These are phyloP conservation scores for Sarcophaga bullata DNA, from an alignment of 1,140 invertebrate genomes.

Conservation along the genomic window DNA sequence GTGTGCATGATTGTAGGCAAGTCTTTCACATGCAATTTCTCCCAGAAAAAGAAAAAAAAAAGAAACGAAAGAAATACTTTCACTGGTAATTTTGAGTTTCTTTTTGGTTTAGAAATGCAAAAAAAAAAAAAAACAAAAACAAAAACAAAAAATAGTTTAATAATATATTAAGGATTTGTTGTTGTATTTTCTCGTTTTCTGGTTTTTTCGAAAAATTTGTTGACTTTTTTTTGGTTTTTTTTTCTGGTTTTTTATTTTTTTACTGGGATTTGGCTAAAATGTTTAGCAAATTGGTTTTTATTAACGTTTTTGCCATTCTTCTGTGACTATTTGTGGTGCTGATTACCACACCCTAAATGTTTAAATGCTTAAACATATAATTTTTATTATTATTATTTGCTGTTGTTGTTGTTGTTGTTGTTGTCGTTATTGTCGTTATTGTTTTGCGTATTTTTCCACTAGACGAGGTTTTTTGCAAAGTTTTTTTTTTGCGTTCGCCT, in stretches of 20 bases:
- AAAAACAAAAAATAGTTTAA: no score
- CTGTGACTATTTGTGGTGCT: no score
- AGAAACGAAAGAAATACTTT: background rate
- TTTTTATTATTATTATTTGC: background rate
- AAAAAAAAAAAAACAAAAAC: no score
- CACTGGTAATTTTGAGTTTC: background rate
- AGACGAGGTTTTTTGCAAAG: background rate
- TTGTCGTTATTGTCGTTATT: no score
- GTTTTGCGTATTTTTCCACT: background rate
- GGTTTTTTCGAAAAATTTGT: no score
- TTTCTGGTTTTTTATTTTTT: background rate
- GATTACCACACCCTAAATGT: conserved; percentile 16
- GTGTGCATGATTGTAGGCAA: no score
- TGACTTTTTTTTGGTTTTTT: no score
- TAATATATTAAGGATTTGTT: no score
- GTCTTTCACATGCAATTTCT: conserved; percentile 6
- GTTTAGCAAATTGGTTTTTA: background rate
- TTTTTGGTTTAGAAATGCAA: no score
- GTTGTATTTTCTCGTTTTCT: no score
- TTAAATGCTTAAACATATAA: background rate
- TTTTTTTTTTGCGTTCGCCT: background rate
- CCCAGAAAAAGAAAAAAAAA: background rate
- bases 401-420: no score
- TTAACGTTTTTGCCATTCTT: background rate
- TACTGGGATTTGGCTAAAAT: background rate